These are phyloP conservation scores for Cryptotis parvus DNA, from an alignment of 2,113 vertebrate species.

Conservation along the genomic window DNA sequence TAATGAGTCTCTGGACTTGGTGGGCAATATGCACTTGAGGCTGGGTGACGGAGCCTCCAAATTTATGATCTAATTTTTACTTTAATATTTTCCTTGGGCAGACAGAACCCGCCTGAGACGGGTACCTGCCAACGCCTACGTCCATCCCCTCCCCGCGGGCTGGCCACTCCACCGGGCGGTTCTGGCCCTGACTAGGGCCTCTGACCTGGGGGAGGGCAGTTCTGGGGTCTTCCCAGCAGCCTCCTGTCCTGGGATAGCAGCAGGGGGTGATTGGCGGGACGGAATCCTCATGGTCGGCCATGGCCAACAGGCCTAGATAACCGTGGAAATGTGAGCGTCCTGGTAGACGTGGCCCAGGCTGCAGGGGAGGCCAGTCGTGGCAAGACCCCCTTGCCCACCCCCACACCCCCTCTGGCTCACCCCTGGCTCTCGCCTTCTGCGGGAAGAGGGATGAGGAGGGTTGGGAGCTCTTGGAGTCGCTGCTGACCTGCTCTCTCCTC, in stretches of 20 bases:
- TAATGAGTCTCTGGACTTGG: conserved; percentile 98
- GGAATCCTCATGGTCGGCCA: conserved; percentile 32
- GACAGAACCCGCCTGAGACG: conserved; percentile 63
- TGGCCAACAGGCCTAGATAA: background rate
- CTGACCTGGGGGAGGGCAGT: rapidly evolving
- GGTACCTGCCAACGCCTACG: conserved; percentile 31
- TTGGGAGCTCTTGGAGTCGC: conserved; percentile 65
- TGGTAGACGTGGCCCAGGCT: background rate
- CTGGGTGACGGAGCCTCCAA: conserved; percentile 87
- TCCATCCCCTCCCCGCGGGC: conserved; percentile 40
- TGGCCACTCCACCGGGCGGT: background rate
- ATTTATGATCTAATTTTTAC: conserved; percentile 89
- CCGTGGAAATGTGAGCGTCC: background rate
- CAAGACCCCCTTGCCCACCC: background rate
- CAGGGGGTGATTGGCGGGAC: background rate
- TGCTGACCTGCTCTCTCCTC: conserved; percentile 71
- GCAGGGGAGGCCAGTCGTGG: background rate
- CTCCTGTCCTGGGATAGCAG: background rate
- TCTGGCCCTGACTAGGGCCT: background rate
- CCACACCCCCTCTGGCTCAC: background rate
- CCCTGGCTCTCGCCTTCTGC: background rate
- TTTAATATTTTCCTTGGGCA: conserved; percentile 84
- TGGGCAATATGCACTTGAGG: conserved; percentile 91
- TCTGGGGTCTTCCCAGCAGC: background rate
- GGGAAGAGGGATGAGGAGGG: conserved; percentile 25